phyloP scores from a whole-genome alignment of 1,140 invertebrate species.

The Cherax destructor region DNA sequence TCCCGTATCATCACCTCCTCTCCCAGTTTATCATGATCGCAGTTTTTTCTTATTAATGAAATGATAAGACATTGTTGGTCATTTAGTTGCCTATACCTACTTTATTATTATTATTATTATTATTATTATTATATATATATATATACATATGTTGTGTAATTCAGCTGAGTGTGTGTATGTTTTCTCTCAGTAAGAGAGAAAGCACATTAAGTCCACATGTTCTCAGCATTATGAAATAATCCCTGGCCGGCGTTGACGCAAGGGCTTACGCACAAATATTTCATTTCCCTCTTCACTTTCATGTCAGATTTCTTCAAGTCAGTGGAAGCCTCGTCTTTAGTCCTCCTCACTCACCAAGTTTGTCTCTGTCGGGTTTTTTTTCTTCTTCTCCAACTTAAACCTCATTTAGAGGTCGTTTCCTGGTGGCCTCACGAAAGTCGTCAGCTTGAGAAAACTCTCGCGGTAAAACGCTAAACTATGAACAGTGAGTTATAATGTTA shows the following conservation, averaged over 20 bases:
- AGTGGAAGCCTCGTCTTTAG: not conserved
- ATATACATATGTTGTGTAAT: not conserved
- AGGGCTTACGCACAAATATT: not conserved
- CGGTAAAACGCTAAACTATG: too few relatives aligned
- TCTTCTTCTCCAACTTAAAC: not conserved
- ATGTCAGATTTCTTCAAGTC: constrained; percentile 3
- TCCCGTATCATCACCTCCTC: too few relatives aligned
- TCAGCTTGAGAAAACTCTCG: not conserved
- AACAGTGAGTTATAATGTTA: too few relatives aligned
- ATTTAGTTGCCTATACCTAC: too few relatives aligned
- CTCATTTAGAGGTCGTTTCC: not conserved
- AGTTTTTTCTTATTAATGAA: too few relatives aligned
- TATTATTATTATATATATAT: too few relatives aligned
- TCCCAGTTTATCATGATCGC: too few relatives aligned
- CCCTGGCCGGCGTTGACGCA: not conserved
- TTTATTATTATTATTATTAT: too few relatives aligned
- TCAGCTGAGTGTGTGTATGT: not conserved
- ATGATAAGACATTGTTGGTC: too few relatives aligned
- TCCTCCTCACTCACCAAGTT: not conserved
- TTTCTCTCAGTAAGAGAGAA: not conserved
- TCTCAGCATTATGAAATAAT: not conserved
- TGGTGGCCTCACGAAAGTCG: not conserved
- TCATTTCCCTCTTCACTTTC: not conserved
- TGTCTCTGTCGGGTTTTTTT: not conserved
- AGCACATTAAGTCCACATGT: not conserved